These are phyloP conservation scores for Chaetura pelagica DNA, from an alignment of 2,113 vertebrate genomes.

Conservation along the genomic window DNA sequence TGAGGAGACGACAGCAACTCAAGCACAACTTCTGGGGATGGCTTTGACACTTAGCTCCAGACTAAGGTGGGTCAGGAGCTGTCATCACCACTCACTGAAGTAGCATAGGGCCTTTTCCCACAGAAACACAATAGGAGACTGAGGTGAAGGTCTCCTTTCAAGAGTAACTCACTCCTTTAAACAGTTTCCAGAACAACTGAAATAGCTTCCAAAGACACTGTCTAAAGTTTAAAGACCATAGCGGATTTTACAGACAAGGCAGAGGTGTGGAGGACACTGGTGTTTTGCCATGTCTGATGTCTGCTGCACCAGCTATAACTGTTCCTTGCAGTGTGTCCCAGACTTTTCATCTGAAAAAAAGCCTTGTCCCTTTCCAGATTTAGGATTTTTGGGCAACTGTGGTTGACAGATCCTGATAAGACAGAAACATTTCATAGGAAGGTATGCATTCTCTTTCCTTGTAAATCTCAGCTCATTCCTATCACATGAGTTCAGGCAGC, in stretches of 20 bases:
- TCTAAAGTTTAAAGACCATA: background rate
- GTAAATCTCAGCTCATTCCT: conserved; percentile 46
- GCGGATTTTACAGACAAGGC: background rate
- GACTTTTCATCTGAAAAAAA: background rate
- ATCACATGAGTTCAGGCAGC: conserved; percentile 12
- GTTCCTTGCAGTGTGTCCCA: background rate
- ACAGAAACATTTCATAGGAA: background rate
- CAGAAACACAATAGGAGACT: background rate
- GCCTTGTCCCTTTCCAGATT: background rate
- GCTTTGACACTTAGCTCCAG: background rate
- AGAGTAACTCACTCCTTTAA: background rate
- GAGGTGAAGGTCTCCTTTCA: background rate
- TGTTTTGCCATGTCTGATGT: accelerated
- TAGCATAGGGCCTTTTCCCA: background rate
- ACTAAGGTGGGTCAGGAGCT: background rate
- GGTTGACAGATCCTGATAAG: background rate
- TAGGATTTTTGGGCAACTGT: background rate
- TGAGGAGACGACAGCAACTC: background rate
- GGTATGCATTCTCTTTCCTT: conserved; percentile 16
- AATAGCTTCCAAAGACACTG: background rate
- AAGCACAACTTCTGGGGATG: background rate
- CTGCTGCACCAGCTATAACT: background rate
- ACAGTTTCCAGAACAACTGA: background rate
- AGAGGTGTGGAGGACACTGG: background rate
- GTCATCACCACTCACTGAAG: accelerated